Base-by-base conservation (phyloP, 2,888 invertebrate genomes). In the Charanyca ferruginea region DNA sequence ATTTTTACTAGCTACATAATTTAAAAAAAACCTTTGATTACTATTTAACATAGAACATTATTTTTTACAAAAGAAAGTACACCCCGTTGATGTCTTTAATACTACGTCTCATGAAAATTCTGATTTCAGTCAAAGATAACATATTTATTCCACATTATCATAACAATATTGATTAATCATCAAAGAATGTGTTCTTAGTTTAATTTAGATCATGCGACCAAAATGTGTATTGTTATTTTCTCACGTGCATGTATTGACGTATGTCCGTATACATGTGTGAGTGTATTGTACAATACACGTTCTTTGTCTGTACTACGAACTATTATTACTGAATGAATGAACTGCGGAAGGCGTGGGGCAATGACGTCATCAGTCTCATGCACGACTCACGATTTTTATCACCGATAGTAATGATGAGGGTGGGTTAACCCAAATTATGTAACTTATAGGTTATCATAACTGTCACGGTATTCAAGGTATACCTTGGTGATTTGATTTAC, bases 41-140 rank as follows among this genome's bases (percentile, higher is more conserved):
- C n/a, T n/a, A n/a, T n/a, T n/a, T n/a, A n/a, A n/a, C n/a, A n/a
- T n/a, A n/a, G n/a, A n/a, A n/a, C n/a, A n/a, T n/a, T n/a, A 35
- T 11, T 11, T 35, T 16, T 42, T 9, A 38, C 45, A 32, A 23
- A 59, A 47, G 25, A 45, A 47, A 49, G 4, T 51, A 32, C 64
- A 54, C n/a, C 77, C 52, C 85, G 84, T 85, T 85, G 79, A 87
- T 77, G 83, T 87, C 87, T 87, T 86, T 85, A 66, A 60, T 80
- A 81, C 77, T 66, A 35, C 35, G 20, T 25, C 54, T 11, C 22
- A 47, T 11, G 22, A n/a, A n/a, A n/a, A n/a, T n/a, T n/a, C n/a
- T n/a, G n/a, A 16, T 62, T 57, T 48, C 38, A 58, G 38, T 38
- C 16, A 3, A 32, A 5, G 16, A 38, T 16, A 13, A 38, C 3